Conservation (phyloP, 2,113 vertebrate species). For the Chascanopsetta lugubris region DNA sequence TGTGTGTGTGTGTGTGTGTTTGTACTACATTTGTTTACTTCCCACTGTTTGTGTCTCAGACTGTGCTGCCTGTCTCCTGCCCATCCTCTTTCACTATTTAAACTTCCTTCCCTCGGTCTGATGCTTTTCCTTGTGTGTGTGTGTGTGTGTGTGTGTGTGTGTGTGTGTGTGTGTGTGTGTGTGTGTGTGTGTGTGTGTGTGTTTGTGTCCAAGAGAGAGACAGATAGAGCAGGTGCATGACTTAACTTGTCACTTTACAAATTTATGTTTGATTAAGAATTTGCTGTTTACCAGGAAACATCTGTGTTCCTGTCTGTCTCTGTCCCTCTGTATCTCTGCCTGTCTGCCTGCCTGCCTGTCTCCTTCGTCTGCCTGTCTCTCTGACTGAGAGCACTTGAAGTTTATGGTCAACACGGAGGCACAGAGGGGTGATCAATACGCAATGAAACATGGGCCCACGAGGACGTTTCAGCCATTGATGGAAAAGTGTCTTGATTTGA, state of each 20-base stretch:
- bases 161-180: not conserved
- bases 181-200: too few species aligned
- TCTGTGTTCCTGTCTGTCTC: conserved; percentile 37
- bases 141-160: not conserved
- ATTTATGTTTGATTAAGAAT: conserved; percentile 41
- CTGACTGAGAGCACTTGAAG: conserved; percentile 21
- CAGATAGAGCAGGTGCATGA: conserved; percentile 42
- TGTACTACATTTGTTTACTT: conserved; percentile 31
- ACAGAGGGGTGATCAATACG: conserved; percentile 54
- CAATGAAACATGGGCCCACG: conserved; percentile 35
- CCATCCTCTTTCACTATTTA: conserved; percentile 14
- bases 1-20: not conserved
- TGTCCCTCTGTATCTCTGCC: conserved; percentile 17
- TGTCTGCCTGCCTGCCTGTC: conserved; percentile 29
- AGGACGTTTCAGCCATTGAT: conserved; percentile 41
- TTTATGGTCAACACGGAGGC: conserved; percentile 40
- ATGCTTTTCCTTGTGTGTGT: conserved; percentile 42
- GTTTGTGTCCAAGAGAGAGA: too few species aligned
- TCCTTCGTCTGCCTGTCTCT: conserved; percentile 23
- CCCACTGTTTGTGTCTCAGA: conserved; percentile 53
- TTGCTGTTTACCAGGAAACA: conserved; percentile 57
- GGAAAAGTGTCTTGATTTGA: conserved; percentile 31
- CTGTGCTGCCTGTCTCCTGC: conserved; percentile 32
- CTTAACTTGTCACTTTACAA: conserved; percentile 49
- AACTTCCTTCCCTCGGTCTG: conserved; percentile 47